A percentile compares a stretch with the other conserved stretches of the same genome.
Conservation (phyloP, 2,797 vertebrate genomes). For the Sebastes alutus region DNA sequence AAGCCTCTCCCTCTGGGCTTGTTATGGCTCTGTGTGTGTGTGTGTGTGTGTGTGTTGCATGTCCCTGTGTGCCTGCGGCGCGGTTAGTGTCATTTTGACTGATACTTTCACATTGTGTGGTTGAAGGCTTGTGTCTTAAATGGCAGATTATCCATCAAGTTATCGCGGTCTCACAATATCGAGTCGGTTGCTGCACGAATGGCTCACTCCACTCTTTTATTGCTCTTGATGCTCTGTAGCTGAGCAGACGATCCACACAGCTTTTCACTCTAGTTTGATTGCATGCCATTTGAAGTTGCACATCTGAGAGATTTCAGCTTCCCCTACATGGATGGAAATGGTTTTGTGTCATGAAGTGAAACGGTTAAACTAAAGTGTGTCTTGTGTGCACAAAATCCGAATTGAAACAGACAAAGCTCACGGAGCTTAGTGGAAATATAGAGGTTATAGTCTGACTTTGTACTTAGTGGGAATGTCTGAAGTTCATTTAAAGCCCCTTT, state of each 20-base stretch:
- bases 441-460: not conserved
- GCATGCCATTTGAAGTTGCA: constrained; percentile 9
- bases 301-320: constrained; percentile 19
- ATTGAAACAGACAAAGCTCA: not conserved
- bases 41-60: constrained; percentile 40
- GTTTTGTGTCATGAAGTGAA: constrained; percentile 4
- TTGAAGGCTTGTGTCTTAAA: constrained; percentile 49
- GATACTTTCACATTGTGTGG: constrained; percentile 46
- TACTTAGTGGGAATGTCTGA: not conserved
- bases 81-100: constrained; percentile 60
- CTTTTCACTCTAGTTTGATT: constrained; percentile 15
- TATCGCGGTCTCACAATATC: constrained; percentile 2
- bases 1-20: constrained; percentile 51
- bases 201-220: constrained; percentile 4
- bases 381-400: not conserved
- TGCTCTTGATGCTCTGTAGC: constrained; percentile 4
- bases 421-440: not conserved
- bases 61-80: constrained; percentile 11
- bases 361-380: not conserved
- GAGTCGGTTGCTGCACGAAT: constrained; percentile 23
- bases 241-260: not conserved
- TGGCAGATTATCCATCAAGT: constrained; percentile 55
- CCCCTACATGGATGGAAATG: not conserved
- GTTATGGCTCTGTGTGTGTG: constrained; percentile 36
- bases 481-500: not conserved